Conservation (phyloP, 1,140 invertebrate genomes). For the Eupristina koningsbergeri region DNA sequence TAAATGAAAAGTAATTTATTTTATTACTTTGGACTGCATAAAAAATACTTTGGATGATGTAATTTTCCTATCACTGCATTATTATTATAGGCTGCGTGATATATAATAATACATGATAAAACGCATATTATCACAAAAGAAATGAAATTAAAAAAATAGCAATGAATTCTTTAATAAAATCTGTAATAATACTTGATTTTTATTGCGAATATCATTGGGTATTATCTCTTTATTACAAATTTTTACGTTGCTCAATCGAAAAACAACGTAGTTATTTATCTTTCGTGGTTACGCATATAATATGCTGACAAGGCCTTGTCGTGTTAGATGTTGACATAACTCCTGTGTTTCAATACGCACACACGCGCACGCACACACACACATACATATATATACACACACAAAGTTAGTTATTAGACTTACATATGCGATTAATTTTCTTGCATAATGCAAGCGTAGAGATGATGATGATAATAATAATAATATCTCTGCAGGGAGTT, state of each 20-base stretch:
- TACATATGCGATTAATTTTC: neutral
- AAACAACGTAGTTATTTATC: neutral
- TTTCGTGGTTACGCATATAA: neutral
- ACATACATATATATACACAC: neutral
- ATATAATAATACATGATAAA: too few relatives aligned
- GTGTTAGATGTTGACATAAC: neutral
- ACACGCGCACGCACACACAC: too few relatives aligned
- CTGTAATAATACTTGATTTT: neutral
- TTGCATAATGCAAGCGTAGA: neutral
- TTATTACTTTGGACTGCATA: too few relatives aligned
- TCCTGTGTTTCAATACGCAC: neutral
- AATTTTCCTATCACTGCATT: too few relatives aligned
- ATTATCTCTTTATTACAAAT: neutral
- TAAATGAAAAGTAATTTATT: too few relatives aligned
- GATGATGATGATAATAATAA: slow-evolving; percentile 15
- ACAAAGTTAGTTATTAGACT: neutral
- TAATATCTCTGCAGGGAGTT: neutral
- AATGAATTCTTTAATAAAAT: neutral
- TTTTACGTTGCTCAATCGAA: neutral
- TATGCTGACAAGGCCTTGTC: neutral
- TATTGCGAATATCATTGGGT: neutral
- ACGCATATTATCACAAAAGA: too few relatives aligned
- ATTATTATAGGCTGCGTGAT: too few relatives aligned
- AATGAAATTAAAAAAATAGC: too few relatives aligned
- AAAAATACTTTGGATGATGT: too few relatives aligned